Conservation (phyloP, 2,797 vertebrate species). For the Miichthys miiuy region DNA sequence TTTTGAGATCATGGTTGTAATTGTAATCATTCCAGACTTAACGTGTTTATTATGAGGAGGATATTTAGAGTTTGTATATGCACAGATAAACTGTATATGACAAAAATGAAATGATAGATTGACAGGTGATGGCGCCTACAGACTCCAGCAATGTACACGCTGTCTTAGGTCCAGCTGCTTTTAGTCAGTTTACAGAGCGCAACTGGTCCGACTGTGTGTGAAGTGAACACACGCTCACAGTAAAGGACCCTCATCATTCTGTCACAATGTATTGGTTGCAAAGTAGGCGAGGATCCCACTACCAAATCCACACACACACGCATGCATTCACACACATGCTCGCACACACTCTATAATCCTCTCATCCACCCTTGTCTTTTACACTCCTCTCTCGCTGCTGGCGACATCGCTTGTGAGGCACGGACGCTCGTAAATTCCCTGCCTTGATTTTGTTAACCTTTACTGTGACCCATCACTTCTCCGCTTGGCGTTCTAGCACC, state of each 20-base stretch:
- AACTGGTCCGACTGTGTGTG: constrained; percentile 51
- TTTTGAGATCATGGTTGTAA: neutral
- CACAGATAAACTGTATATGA: neutral
- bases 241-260: constrained; percentile 67
- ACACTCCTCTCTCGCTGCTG: constrained; percentile 57
- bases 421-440: constrained; percentile 82
- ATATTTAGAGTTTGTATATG: neutral
- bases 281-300: constrained; percentile 65
- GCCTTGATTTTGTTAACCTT: constrained; percentile 85
- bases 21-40: constrained; percentile 3
- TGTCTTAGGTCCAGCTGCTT: constrained; percentile 49
- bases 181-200: constrained; percentile 43
- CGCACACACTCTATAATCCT: constrained; percentile 71
- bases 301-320: constrained; percentile 62
- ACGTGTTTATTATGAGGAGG: constrained; percentile 16
- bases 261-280: constrained; percentile 70
- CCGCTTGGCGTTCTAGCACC: constrained; percentile 77
- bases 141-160: constrained; percentile 11
- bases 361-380: constrained; percentile 72
- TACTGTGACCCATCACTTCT: constrained; percentile 81
- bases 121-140: neutral
- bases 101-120: constrained; percentile 17
- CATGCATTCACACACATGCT: constrained; percentile 38
- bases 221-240: constrained; percentile 63
- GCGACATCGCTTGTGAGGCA: constrained; percentile 74